Conservation (phyloP, 2,888 invertebrate genomes). For the Hemicrepidius hirtus region DNA sequence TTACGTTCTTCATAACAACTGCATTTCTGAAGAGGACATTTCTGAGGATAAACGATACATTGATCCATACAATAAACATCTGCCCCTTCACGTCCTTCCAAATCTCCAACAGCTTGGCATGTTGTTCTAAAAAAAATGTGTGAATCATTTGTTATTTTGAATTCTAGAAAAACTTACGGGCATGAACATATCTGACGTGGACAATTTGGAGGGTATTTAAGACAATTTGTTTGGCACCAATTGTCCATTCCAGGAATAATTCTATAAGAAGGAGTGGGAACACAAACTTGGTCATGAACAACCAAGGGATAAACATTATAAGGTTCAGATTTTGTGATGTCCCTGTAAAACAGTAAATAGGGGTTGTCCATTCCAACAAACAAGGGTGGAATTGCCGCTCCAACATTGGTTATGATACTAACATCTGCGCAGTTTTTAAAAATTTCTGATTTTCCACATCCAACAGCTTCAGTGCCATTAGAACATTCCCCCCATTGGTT, state of each 20-base stretch:
- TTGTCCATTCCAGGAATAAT: conserved; percentile 84
- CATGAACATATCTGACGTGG: conserved; percentile 85
- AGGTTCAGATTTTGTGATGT: conserved; percentile 77
- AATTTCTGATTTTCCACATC: conserved; percentile 93
- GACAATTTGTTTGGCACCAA: conserved; percentile 91
- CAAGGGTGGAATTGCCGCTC: conserved; percentile 82
- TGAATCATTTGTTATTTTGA: too few relatives aligned
- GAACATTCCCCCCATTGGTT: conserved; percentile 94
- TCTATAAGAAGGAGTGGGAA: conserved; percentile 79
- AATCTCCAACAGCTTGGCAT: conserved; percentile 88
- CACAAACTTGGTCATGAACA: conserved; percentile 88
- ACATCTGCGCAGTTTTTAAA: conserved; percentile 95
- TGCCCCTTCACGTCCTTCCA: conserved; percentile 83
- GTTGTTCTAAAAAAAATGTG: conserved; percentile 76
- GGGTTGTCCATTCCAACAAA: conserved; percentile 83
- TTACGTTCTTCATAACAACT: conserved; percentile 40
- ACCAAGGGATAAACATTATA: conserved; percentile 83
- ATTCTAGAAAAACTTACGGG: conserved; percentile 87
- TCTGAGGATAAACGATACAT: conserved; percentile 85
- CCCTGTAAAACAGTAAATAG: conserved; percentile 85
- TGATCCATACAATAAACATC: conserved; percentile 91
- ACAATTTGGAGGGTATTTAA: conserved; percentile 91
- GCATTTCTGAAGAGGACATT: conserved; percentile 49
- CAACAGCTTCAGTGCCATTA: conserved; percentile 90
- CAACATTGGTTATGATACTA: conserved; percentile 86